These are phyloP conservation scores for Oopsacas minuta DNA, from an alignment of 37 sponge, comb jelly and placozoan species.

Conservation along the genomic window DNA sequence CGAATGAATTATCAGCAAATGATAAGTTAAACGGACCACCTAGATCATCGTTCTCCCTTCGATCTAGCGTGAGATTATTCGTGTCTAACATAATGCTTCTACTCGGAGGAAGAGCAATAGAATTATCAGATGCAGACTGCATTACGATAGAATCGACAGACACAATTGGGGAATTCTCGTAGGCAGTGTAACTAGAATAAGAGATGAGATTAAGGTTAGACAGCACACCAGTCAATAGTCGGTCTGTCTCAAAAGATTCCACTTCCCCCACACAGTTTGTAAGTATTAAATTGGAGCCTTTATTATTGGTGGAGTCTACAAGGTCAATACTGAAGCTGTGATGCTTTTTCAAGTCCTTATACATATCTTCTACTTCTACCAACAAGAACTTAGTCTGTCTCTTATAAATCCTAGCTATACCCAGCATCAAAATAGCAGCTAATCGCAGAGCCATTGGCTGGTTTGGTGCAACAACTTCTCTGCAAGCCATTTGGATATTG, in stretches of 20 bases:
- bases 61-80: neutral
- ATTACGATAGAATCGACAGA: neutral
- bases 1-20: neutral
- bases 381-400: neutral
- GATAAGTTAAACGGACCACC: neutral
- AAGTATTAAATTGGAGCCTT: neutral
- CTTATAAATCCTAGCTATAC: neutral
- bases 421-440: slow-evolving; percentile 1
- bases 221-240: neutral
- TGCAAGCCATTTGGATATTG: neutral
- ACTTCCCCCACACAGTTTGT: neutral
- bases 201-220: neutral
- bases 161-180: neutral
- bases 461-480: neutral
- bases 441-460: neutral
- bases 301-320: neutral
- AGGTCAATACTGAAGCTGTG: neutral
- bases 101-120: neutral
- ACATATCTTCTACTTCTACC: neutral
- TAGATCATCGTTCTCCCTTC: neutral
- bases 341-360: neutral
- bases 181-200: slow-evolving; percentile 7
- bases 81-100: neutral
- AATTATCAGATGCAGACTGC: neutral
- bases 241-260: neutral